Evolutionary conservation across 2,797 vertebrate species (phyloP), one percentile per base, ranked within the genome.

Genomic region (Rousettus madagascariensis): DNA sequence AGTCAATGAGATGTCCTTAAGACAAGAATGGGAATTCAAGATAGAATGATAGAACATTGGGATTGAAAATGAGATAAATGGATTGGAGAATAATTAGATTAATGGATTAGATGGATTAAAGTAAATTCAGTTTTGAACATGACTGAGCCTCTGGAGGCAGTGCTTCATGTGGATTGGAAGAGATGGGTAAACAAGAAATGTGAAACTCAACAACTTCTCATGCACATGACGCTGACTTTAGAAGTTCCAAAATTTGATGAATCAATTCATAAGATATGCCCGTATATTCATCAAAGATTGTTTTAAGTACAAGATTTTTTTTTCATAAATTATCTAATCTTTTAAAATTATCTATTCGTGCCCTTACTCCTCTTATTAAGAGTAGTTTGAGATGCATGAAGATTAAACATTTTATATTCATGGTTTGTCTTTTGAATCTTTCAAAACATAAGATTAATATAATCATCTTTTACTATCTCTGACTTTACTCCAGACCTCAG

Each of bases 391-490:
- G 36, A 85, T 83, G 28, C 46, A 63, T 57, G 55, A 28, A 72
- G n/a, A 96, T 91, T 85, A 69, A 28, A 57, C 53, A 88, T 86
- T 96, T 96, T 84, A 95, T 93, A 96, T 90, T 94, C 91, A 97
- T 91, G 87, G 2, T 93, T 96, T 77, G 51, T 86, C 90, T 94
- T 33, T 72, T 85, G 85, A 97, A 82, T 93, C 86, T 71, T 98
- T 94, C 72, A 95, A 95, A 96, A 69, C 55, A 57, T 65, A 72
- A 87, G 61, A 80, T 94, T 80, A 84, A 33, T 68, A 26, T 75
- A 87, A 95, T 97, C 63, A 69, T 92, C 79, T 43, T 74, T 74
- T 61, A 93, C 17, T 65, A 97, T 86, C 49, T 91, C 93, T 96
- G 90, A 86, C 91, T 83, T 83, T 97, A 82, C 87, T 78, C 24